Base-by-base conservation (phyloP, 2,113 vertebrate genomes). In the Sciurus niger region DNA sequence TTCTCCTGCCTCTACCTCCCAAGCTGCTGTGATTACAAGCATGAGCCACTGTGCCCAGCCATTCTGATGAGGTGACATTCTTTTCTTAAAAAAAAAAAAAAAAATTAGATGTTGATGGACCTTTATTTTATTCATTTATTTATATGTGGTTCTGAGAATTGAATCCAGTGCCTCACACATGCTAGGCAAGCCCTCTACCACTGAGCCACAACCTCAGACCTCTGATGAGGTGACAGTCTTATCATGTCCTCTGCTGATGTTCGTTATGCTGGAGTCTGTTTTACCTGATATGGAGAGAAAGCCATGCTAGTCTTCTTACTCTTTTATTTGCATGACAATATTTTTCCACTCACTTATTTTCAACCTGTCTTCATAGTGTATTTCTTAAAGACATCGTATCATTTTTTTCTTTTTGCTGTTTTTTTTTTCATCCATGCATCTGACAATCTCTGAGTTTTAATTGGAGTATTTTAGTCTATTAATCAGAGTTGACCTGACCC, bases 401-500 rank as follows among this genome's bases (percentile, higher is more conserved):
- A 40, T 40, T 58, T 58, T 58, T 58, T 58, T 58, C 55, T 87
- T 83, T 72, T 84, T 84, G 48, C 43, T 84, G 32, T 30, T 32
- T 67, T 7, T n/a, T 6, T 40, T 34, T 46, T 1, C 43, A n/a
- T 70, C 63, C 65, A 87, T 2, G 48, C 79, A 65, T 89, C 80
- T 70, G 80, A 85, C 79, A 72, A 76, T 70, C 40, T 89, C 79
- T 74, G 68, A 43, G 24, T 95, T 95, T 95, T 96, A 90, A 84
- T 53, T 97, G 89, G 24, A 77, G 32, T 40, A 76, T 67, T 67
- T 88, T 94, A 86, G 43, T 67, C 3, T 13, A 88, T 80, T 96
- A 93, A 84, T 30, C 73, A 77, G 53, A 88, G 67, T 78, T 77
- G 78, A 72, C 53, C 55, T 96, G 63, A 90, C 14, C 46, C 83